Evolutionary conservation across 2,888 invertebrate species (phyloP), one percentile per base, ranked within the genome.

Genomic region (Drosophila putrida): DNA sequence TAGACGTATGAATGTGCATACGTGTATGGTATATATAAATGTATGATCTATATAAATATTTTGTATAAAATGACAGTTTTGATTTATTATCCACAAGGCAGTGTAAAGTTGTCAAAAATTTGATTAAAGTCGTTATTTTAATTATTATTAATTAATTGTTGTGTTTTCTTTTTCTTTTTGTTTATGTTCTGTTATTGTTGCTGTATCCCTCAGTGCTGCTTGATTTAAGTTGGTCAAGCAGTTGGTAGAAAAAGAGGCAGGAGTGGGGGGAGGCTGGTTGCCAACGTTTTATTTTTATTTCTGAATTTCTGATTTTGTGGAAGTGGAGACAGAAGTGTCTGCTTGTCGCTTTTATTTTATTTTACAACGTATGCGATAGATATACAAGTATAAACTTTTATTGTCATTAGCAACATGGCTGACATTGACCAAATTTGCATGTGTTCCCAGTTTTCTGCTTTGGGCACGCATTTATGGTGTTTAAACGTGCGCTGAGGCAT

Each of bases 401-500:
- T 82, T 82, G 83, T 81, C 81, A 80, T 85, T 77, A 54, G 71
- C 76, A 73, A 73, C 73, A 76, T 77, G 78, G 81, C 87, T 89
- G 88, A 90, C 89, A 88, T 90, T 87, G 89, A 89, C 89, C 89
- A 90, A 90, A 82, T 83, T 78, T 76, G 75, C 80, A 86, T 84
- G 75, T 72, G 85, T 86, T 90, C 89, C 90, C 89, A 87, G 85
- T 79, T 87, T 84, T 80, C 81, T 78, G 86, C 80, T 90, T 90
- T 81, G 90, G 90, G 90, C 88, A 91, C 90, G 90, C 91, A 91
- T 91, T 91, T 91, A 91, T 90, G 85, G 78, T 78, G 80, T 82
- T 75, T 90, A 44, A 74, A 81, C 75, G 72, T 81, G 85, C 83
- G 71, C 81, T 67, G 75, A 68, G 83, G 83, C 83, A 84, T 84